These are phyloP conservation scores for Pandemis heparana DNA, from an alignment of 2,888 invertebrate genomes.

Conservation along the genomic window DNA sequence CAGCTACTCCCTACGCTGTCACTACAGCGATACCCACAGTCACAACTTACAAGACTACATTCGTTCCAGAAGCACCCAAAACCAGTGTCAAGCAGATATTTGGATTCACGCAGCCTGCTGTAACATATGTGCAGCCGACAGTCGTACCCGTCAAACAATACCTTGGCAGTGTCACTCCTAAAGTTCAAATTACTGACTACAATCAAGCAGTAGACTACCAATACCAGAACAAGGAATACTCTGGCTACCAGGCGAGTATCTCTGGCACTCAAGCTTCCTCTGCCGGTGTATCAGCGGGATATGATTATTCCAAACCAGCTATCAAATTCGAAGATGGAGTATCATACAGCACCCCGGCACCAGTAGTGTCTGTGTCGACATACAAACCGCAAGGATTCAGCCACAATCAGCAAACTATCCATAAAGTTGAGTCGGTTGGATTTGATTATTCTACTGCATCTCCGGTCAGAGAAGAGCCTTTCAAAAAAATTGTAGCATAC, in stretches of 20 bases:
- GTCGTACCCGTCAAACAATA: constrained; percentile 63
- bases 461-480: constrained; percentile 73
- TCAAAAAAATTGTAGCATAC: constrained; percentile 75
- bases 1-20: constrained; percentile 72
- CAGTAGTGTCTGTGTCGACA: constrained; percentile 67
- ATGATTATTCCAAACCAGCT: constrained; percentile 70
- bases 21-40: constrained; percentile 69
- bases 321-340: constrained; percentile 74
- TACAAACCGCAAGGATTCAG: constrained; percentile 70
- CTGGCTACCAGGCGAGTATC: constrained; percentile 30
- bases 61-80: constrained; percentile 71
- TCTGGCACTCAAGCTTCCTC: constrained; percentile 21
- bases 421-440: constrained; percentile 64
- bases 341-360: constrained; percentile 67
- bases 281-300: constrained; percentile 58
- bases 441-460: constrained; percentile 67
- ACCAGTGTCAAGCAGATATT: constrained; percentile 77
- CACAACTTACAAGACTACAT: constrained; percentile 71
- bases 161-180: constrained; percentile 56
- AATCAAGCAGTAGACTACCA: constrained; percentile 67
- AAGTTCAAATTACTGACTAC: constrained; percentile 62
- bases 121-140: constrained; percentile 76
- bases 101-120: constrained; percentile 73
- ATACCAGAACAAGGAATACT: constrained; percentile 55
- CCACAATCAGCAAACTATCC: constrained; percentile 70